These are phyloP conservation scores for Thecocarcelia acutangulata DNA, from an alignment of 2,888 invertebrate genomes.

Conservation along the genomic window DNA sequence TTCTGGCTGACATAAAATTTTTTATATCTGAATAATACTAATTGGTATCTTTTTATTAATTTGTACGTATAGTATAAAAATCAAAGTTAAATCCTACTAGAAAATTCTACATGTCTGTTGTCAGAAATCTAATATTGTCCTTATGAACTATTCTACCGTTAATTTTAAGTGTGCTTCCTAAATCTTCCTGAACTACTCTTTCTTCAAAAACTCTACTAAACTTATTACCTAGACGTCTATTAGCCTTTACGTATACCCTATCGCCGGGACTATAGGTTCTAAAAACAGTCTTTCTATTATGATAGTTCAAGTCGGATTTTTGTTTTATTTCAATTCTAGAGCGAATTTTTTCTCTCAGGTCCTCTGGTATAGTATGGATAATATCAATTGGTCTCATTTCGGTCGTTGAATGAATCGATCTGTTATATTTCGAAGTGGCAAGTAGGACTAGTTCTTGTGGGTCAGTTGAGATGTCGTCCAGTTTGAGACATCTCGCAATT, in stretches of 20 bases:
- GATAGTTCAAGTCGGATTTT: not conserved
- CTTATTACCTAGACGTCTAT: not conserved
- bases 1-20: too few relatives aligned
- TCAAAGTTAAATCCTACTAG: too few relatives aligned
- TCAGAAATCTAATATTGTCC: constrained; percentile 9
- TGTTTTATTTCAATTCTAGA: not conserved
- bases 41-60: too few relatives aligned
- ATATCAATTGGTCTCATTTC: constrained; percentile 11
- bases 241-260: not conserved
- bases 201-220: not conserved
- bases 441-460: not conserved
- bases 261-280: not conserved
- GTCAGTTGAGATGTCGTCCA: not conserved
- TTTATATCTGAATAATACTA: too few relatives aligned
- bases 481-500: constrained; percentile 21
- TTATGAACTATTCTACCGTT: not conserved
- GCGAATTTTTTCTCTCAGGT: not conserved
- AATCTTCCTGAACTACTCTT: not conserved
- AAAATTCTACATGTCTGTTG: too few relatives aligned
- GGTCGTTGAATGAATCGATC: not conserved
- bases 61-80: too few relatives aligned
- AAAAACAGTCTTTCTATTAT: not conserved
- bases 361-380: not conserved
- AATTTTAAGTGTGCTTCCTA: not conserved
- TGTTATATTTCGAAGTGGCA: not conserved